Percentiles rank a stretch among this genome's conserved stretches.
Evolutionary conservation across 2,113 vertebrate genomes (phyloP).

Genomic region (Zapornia atra): DNA sequence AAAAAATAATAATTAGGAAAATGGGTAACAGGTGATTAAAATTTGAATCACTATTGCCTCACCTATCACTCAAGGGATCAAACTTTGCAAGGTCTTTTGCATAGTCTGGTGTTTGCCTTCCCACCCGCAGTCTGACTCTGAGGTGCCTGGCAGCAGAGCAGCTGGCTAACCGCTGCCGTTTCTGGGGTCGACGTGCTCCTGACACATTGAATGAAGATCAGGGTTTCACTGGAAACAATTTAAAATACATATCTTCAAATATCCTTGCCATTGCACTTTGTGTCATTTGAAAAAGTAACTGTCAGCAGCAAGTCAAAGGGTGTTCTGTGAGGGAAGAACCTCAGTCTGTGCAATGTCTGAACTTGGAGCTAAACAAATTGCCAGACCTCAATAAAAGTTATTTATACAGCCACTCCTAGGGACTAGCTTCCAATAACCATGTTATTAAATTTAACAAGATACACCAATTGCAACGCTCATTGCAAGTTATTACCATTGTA

Average conservation of each 20-base stretch:
- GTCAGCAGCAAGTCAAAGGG: background rate
- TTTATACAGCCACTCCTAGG: background rate
- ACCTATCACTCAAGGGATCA: background rate
- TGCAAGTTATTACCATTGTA: slow-evolving; percentile 24
- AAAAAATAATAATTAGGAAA: too few species aligned
- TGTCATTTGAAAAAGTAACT: background rate
- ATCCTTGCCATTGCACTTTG: background rate
- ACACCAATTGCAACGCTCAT: background rate
- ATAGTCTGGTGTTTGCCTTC: background rate
- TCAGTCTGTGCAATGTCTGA: background rate
- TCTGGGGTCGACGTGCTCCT: background rate
- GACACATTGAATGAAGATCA: slow-evolving; percentile 3
- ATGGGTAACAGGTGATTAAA: background rate
- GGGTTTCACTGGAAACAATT: background rate
- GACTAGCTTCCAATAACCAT: background rate
- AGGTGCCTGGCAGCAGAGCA: background rate
- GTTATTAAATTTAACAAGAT: background rate
- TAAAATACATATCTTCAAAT: background rate
- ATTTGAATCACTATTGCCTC: background rate
- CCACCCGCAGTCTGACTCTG: background rate
- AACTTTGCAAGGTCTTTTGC: background rate
- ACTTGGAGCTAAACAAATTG: background rate
- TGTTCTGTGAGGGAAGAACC: background rate
- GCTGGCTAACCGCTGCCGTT: background rate
- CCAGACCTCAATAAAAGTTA: slow-evolving; percentile 37